These are phyloP conservation scores for Sphyrna mokarran DNA, from an alignment of 2,113 vertebrate species.

Conservation along the genomic window DNA sequence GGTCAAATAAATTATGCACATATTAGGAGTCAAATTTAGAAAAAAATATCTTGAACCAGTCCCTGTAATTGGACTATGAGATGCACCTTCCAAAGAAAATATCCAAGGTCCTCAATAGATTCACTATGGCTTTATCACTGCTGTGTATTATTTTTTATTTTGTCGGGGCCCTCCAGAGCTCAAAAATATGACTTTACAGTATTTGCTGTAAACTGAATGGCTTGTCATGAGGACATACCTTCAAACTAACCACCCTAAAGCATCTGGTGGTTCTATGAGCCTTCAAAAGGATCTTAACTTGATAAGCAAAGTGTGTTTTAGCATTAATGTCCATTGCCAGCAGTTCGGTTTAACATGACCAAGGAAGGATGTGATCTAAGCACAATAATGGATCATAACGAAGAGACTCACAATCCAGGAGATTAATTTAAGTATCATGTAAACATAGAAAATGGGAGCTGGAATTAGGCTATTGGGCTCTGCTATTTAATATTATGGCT, in stretches of 20 bases:
- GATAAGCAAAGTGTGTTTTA: not conserved
- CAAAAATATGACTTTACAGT: not conserved
- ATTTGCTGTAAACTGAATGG: not conserved
- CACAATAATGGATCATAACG: not conserved
- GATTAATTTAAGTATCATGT: not conserved
- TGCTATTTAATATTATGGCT: too few species aligned
- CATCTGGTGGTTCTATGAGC: too few species aligned
- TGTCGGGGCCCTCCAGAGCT: not conserved
- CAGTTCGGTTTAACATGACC: not conserved
- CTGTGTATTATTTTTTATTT: not conserved
- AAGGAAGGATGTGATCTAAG: not conserved
- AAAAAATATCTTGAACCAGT: not conserved
- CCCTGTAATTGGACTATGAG: not conserved
- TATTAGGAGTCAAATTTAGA: not conserved
- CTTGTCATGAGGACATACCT: not conserved
- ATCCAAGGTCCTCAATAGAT: not conserved
- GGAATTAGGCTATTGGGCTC: too few species aligned
- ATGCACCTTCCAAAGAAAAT: not conserved
- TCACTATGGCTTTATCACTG: not conserved
- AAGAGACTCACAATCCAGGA: not conserved
- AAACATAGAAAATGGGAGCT: too few species aligned
- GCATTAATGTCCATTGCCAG: not conserved
- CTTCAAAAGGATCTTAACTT: too few species aligned
- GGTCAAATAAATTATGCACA: not conserved
- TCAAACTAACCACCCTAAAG: not conserved